phyloP scores from a whole-genome alignment of 2,888 invertebrate genomes.

The Congeria kusceri region DNA sequence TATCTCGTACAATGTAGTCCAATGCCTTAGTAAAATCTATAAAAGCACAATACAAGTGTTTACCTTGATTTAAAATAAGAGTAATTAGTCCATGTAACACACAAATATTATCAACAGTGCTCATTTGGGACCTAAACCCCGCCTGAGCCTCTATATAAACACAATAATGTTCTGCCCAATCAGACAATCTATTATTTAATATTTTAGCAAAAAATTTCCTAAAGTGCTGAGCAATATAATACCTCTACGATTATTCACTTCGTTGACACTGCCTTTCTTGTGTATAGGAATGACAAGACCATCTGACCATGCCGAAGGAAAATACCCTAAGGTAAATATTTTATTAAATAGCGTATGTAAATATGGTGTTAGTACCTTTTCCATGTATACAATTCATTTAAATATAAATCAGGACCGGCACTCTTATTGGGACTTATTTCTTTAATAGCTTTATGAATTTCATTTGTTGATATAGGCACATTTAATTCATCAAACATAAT shows the following conservation, averaged over 20 bases:
- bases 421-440: background rate
- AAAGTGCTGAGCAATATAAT: slow-evolving; percentile 11
- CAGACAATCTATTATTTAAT: slow-evolving; percentile 16
- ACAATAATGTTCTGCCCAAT: too few species aligned
- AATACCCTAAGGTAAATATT: too few species aligned
- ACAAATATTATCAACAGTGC: slow-evolving; percentile 12
- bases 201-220: background rate
- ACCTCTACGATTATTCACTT: slow-evolving; percentile 28
- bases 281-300: slow-evolving; percentile 14
- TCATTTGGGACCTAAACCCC: slow-evolving; percentile 19
- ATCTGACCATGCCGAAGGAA: too few species aligned
- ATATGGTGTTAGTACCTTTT: too few species aligned
- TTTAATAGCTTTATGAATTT: background rate
- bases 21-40: background rate
- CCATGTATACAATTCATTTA: too few species aligned
- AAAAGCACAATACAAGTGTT: background rate
- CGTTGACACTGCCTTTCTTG: background rate
- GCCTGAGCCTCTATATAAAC: slow-evolving; percentile 18
- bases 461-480: background rate
- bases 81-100: background rate
- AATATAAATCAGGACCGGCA: too few species aligned
- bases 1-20: background rate
- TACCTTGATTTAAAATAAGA: background rate
- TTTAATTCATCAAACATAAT: background rate
- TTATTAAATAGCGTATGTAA: too few species aligned